These are phyloP conservation scores for Hippocampus comes DNA, from an alignment of 2,113 vertebrate species.

Conservation along the genomic window DNA sequence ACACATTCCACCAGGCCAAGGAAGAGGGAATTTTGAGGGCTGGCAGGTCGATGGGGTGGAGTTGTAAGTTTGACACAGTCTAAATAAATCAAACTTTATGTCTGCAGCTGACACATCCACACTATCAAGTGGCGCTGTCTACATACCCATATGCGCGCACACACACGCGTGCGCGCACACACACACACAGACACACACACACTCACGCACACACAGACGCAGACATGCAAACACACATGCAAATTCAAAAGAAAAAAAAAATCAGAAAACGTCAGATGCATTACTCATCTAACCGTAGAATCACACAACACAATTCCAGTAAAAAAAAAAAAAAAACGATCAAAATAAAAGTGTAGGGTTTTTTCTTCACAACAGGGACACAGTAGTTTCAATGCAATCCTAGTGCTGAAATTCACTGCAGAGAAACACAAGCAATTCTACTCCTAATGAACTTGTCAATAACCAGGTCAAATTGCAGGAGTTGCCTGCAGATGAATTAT, in stretches of 20 bases:
- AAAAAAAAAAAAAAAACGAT: no score
- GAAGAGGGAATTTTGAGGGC: not conserved
- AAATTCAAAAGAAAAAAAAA: not conserved
- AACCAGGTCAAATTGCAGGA: conserved; percentile 36
- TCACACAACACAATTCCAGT: not conserved
- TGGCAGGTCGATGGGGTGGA: conserved; percentile 33
- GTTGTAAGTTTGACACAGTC: conserved; percentile 42
- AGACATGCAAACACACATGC: not conserved
- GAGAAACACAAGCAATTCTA: not conserved
- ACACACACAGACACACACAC: not conserved
- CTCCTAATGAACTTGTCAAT: conserved; percentile 39
- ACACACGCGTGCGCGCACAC: not conserved
- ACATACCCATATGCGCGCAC: conserved; percentile 27
- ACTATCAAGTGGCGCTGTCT: conserved; percentile 45
- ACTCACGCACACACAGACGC: not conserved
- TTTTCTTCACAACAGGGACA: not conserved
- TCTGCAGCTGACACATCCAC: conserved; percentile 55
- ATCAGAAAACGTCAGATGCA: not conserved
- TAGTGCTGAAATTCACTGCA: conserved; percentile 13
- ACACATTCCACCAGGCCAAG: conserved; percentile 28
- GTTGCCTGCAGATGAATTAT: conserved; percentile 44
- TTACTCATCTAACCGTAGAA: not conserved
- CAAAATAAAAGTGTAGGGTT: not conserved
- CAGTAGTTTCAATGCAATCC: not conserved
- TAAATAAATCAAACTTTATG: conserved; percentile 64